Percentiles rank a stretch among this genome's conserved stretches.
Conservation (phyloP, 1,140 invertebrate species). For the Brachionus calyciflorus region DNA sequence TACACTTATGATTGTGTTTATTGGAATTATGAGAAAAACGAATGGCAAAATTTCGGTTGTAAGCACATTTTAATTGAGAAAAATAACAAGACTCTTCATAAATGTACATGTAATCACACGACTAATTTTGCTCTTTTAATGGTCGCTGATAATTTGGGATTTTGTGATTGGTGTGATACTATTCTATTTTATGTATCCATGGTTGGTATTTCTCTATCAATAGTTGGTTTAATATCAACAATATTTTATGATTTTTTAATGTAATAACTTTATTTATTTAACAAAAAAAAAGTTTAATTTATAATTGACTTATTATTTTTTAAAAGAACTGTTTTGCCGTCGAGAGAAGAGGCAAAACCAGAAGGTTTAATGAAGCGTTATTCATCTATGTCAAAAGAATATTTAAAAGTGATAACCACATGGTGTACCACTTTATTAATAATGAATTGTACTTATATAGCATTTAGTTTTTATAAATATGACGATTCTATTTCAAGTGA, state of each 20-base stretch:
- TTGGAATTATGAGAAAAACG: slow-evolving; percentile 1
- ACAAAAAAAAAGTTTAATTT: neutral
- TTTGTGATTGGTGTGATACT: slow-evolving; percentile 21
- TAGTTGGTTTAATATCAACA: neutral
- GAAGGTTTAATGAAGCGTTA: neutral
- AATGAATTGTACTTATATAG: slow-evolving; percentile 18
- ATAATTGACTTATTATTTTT: neutral
- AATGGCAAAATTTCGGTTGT: neutral
- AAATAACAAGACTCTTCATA: neutral
- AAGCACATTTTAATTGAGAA: neutral
- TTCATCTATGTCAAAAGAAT: slow-evolving; percentile 11
- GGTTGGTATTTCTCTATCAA: neutral
- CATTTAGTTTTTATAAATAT: slow-evolving; percentile 30
- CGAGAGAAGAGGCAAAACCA: neutral
- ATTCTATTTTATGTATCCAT: slow-evolving; percentile 29
- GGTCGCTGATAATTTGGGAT: neutral
- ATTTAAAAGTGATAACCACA: neutral
- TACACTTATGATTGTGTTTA: neutral
- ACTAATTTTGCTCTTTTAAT: slow-evolving; percentile 34
- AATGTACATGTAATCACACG: slow-evolving; percentile 17
- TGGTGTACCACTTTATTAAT: neutral
- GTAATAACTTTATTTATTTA: neutral
- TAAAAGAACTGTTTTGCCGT: neutral
- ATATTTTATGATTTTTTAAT: slow-evolving; percentile 9
- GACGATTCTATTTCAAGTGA: neutral